These are phyloP conservation scores for Melanocharis versteri DNA, from an alignment of 2,113 vertebrate species.

Conservation along the genomic window DNA sequence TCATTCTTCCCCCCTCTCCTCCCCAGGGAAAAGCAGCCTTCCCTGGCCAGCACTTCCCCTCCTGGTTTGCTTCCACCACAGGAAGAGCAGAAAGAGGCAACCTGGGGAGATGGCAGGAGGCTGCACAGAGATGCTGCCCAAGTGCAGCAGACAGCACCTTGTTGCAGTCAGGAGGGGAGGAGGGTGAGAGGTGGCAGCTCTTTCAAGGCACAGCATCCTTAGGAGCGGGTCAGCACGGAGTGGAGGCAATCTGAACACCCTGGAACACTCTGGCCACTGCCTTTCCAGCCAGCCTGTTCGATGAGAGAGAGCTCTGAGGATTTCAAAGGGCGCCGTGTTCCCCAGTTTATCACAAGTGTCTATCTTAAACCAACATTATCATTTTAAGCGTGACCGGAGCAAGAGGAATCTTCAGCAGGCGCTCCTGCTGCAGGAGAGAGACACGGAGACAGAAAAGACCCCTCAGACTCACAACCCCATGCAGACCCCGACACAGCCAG, in stretches of 20 bases:
- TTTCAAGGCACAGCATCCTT: neutral
- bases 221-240: neutral
- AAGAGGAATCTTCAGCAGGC: neutral
- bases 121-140: neutral
- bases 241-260: neutral
- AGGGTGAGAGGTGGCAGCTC: neutral
- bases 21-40: neutral
- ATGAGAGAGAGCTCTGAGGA: constrained; percentile 39
- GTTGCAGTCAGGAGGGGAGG: neutral
- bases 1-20: neutral
- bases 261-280: neutral
- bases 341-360: constrained; percentile 43
- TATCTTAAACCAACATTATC: constrained; percentile 56
- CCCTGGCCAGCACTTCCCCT: neutral
- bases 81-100: neutral
- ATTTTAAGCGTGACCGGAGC: constrained; percentile 46
- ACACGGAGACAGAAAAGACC: neutral
- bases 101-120: neutral
- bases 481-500: neutral
- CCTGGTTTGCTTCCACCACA: neutral
- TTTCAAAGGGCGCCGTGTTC: neutral
- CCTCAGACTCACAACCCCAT: neutral
- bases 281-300: neutral
- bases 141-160: neutral
- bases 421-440: neutral